phyloP scores from a whole-genome alignment of 2,113 vertebrate species.

The Triplophysa siluroides region DNA sequence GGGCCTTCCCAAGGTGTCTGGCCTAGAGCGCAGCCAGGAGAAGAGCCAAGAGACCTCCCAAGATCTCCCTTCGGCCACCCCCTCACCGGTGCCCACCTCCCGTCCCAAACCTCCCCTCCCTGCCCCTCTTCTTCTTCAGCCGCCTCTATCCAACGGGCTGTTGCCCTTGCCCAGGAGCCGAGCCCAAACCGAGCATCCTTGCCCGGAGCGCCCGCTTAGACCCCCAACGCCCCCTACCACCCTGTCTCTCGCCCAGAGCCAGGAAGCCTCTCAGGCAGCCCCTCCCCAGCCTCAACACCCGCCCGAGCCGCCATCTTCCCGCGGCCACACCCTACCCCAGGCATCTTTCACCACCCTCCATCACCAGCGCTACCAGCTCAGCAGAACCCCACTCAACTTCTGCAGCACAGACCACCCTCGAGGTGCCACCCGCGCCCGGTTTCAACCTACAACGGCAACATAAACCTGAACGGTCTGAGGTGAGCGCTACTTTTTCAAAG shows the following conservation, averaged over 20 bases:
- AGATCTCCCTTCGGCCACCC: conserved; percentile 74
- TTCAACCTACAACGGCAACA: conserved; percentile 86
- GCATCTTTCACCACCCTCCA: conserved; percentile 70
- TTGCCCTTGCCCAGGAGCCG: conserved; percentile 64
- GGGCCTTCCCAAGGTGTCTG: conserved; percentile 89
- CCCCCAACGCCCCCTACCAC: conserved; percentile 65
- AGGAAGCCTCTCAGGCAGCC: conserved; percentile 68
- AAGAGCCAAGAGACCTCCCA: conserved; percentile 89
- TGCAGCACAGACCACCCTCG: conserved; percentile 75
- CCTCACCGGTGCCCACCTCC: conserved; percentile 50
- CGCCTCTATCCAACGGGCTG: conserved; percentile 60
- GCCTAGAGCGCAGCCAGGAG: conserved; percentile 97
- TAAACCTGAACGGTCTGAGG: conserved; percentile 94
- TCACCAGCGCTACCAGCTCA: conserved; percentile 74
- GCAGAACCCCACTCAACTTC: conserved; percentile 70
- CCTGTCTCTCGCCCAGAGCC: conserved; percentile 71
- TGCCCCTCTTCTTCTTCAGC: conserved; percentile 73
- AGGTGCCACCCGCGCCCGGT: conserved; percentile 79
- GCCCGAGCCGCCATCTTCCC: conserved; percentile 61
- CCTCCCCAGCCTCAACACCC: conserved; percentile 67
- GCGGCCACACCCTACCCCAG: conserved; percentile 61
- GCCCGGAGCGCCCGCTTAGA: conserved; percentile 58
- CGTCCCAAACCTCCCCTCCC: conserved; percentile 70
- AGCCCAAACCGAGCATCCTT: conserved; percentile 60
- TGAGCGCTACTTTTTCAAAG: conserved; percentile 59